Conservation (phyloP, 2,797 vertebrate genomes). For the Gorsachius magnificus region DNA sequence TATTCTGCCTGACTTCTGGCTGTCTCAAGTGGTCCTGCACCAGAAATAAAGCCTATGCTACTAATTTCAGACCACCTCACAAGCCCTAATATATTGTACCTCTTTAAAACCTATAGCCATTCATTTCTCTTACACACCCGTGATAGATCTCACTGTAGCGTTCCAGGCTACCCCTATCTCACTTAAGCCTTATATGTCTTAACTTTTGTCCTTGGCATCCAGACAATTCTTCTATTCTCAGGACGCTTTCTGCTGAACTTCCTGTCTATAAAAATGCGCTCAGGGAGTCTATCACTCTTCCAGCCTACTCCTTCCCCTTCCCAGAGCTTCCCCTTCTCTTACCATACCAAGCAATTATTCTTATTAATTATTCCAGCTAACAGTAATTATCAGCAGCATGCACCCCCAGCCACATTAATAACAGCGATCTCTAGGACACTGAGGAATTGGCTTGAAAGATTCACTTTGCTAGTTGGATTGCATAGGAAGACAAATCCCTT, state of each 20-base stretch:
- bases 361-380: conserved; percentile 85
- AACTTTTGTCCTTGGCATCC: conserved; percentile 77
- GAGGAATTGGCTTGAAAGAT: conserved; percentile 77
- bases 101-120: not conserved
- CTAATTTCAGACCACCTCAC: conserved; percentile 16
- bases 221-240: conserved; percentile 75
- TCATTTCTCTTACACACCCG: conserved; percentile 1
- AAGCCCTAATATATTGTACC: not conserved
- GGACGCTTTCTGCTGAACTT: conserved; percentile 76
- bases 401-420: conserved; percentile 82
- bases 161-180: conserved; percentile 55
- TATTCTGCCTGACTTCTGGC: conserved; percentile 1
- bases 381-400: conserved; percentile 83
- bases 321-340: conserved; percentile 78
- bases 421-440: conserved; percentile 78
- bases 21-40: conserved; percentile 21
- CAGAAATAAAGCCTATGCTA: conserved; percentile 18
- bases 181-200: conserved; percentile 61
- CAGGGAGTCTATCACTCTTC: conserved; percentile 75
- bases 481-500: conserved; percentile 58
- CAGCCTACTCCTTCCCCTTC: conserved; percentile 74
- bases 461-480: conserved; percentile 65
- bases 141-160: not conserved
- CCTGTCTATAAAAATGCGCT: conserved; percentile 76
- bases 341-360: conserved; percentile 80